Evolutionary conservation across 1,140 invertebrate species (phyloP), one percentile per base, ranked within the genome.

Genomic region (Camponotus pennsylvanicus): DNA sequence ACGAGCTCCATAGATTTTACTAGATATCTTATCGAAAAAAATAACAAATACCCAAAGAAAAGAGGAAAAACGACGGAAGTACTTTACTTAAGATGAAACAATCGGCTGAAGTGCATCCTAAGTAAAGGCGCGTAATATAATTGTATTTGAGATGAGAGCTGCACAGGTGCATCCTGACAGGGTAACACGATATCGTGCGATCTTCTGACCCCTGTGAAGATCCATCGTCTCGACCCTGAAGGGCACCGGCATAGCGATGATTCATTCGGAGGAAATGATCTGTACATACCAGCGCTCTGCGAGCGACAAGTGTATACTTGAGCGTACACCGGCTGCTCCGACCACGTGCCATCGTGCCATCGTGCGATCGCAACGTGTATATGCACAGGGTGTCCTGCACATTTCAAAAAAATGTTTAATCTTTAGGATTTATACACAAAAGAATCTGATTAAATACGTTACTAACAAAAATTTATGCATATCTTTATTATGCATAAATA

Each of bases 131-230:
- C 42, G 32, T 21, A 45, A 45, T 34, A 32, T n/a, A 45, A 71
- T 18, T 42, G 34, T 27, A 52, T 27, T 11, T 37, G 67, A 18
- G 15, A 70, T 11, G 32, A 40, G 66, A 57, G 21, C 18, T 59
- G 66, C 88, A 86, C 91, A 92, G 91, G 92, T 92, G 91, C 86
- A 90, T 59, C 79, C 55, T 37, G 57, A 70, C 15, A 77, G 75
- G 52, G 92, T 92, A 93, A 93, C 52, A 49, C 75, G 91, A 93
- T 92, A 92, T 92, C 89, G 88, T 88, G 89, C 83, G 89, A 92
- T 91, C 86, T 85, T 80, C 63, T 80, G 83, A 89, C 59, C 87
- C 76, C 64, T 40, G 13, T 15, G 11, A 55, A 80, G 75, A 76
- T 63, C 67, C 82, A 57, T 40, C 67, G 76, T 67, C 76, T 57